phyloP scores from a whole-genome alignment of 1,140 invertebrate genomes.

The Papilio polytes region DNA sequence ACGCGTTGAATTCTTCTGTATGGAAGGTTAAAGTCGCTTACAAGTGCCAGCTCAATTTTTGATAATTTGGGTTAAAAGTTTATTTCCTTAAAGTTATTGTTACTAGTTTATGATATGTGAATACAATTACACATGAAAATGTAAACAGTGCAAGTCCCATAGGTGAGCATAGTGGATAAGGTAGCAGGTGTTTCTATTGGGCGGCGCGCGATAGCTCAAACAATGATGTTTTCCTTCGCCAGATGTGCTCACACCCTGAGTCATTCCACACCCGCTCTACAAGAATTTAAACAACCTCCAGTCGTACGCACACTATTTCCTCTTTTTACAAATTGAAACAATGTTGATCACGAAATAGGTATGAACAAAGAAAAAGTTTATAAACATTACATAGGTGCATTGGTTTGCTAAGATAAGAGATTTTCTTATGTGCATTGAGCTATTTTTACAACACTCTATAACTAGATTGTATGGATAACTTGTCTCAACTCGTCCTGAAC shows the following conservation, averaged over 20 bases:
- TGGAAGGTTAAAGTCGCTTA: not conserved
- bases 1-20: conserved; percentile 55
- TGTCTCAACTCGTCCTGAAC: no score
- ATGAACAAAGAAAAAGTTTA: conserved; percentile 43
- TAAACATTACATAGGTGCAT: conserved; percentile 39
- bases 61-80: not conserved
- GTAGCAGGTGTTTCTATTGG: conserved; percentile 39
- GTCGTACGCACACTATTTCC: conserved; percentile 40
- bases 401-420: conserved; percentile 17
- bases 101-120: not conserved
- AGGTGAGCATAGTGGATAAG: conserved; percentile 12
- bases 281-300: conserved; percentile 38
- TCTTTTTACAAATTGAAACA: conserved; percentile 39
- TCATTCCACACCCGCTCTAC: conserved; percentile 36
- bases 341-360: conserved; percentile 30
- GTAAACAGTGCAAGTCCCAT: not conserved
- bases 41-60: not conserved
- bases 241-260: conserved; percentile 47
- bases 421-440: conserved; percentile 8
- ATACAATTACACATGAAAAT: not conserved
- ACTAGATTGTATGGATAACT: not conserved
- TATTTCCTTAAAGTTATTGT: not conserved
- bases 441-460: not conserved
- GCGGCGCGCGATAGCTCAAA: conserved; percentile 49
- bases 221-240: conserved; percentile 60